phyloP scores from a whole-genome alignment of 2,888 invertebrate species.

The Hypselothyrea guttata region DNA sequence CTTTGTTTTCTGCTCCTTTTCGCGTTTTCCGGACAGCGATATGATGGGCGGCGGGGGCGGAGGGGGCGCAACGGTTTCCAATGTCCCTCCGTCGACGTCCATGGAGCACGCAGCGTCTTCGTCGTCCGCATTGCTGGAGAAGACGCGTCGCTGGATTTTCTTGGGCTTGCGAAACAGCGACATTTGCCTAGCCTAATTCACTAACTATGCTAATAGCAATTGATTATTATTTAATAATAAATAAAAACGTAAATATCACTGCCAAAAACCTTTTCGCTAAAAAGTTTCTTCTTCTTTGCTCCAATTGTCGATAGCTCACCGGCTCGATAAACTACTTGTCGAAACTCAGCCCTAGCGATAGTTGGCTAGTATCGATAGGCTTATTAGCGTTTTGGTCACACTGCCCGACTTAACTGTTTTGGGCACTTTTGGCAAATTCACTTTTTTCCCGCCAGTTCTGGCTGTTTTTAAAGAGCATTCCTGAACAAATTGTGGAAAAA shows the following conservation, averaged over 20 bases:
- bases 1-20: conserved; percentile 53
- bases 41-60: conserved; percentile 59
- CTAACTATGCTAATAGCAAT: conserved; percentile 1
- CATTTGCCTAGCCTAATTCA: conserved; percentile 83
- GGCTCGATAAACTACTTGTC: conserved; percentile 40
- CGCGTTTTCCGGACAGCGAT: conserved; percentile 47
- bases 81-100: conserved; percentile 76
- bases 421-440: no score
- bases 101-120: conserved; percentile 83
- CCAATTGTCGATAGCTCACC: conserved; percentile 41
- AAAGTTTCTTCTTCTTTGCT: conserved; percentile 28
- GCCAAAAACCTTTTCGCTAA: no score
- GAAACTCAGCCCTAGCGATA: conserved; percentile 13
- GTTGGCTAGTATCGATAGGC: not conserved
- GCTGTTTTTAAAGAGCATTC: no score
- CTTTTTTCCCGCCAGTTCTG: no score
- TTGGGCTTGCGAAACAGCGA: conserved; percentile 94
- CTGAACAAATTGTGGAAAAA: no score
- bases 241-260: no score
- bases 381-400: no score
- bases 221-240: conserved; percentile 10
- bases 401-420: not conserved
- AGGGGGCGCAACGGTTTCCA: conserved; percentile 51
- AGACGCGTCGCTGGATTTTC: conserved; percentile 90
- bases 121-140: conserved; percentile 87